These are phyloP conservation scores for Erythrolamprus reginae DNA, from an alignment of 2,113 vertebrate genomes.

Conservation along the genomic window DNA sequence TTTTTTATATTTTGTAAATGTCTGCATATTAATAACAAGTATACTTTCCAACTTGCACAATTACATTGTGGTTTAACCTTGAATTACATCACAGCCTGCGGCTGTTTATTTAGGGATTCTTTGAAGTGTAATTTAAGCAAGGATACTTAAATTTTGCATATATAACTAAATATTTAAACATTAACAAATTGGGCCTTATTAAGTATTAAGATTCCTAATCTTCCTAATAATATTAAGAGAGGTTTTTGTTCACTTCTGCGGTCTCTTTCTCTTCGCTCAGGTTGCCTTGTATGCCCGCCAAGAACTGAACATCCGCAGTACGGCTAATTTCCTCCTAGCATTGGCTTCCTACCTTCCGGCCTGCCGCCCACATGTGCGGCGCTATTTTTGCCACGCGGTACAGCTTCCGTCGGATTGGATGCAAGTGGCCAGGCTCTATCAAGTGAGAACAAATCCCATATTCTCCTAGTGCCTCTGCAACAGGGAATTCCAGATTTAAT, in stretches of 20 bases:
- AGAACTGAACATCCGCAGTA: conserved; percentile 81
- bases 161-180: background rate
- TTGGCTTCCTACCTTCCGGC: conserved; percentile 69
- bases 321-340: conserved; percentile 81
- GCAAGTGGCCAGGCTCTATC: conserved; percentile 76
- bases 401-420: conserved; percentile 89
- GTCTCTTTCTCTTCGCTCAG: conserved; percentile 50
- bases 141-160: background rate
- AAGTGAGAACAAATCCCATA: conserved; percentile 40
- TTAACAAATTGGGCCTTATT: background rate
- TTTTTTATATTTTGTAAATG: background rate
- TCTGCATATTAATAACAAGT: background rate
- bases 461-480: background rate
- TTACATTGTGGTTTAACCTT: background rate
- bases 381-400: conserved; percentile 77
- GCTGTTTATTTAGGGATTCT: background rate
- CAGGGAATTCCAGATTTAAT: background rate
- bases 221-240: background rate
- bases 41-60: background rate
- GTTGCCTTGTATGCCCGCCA: conserved; percentile 83
- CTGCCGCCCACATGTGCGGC: conserved; percentile 75
- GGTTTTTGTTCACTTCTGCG: background rate
- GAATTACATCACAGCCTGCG: background rate
- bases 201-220: background rate
- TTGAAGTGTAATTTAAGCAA: background rate